Evolutionary conservation across 2,888 invertebrate species (phyloP), one percentile per base, ranked within the genome.

Genomic region (Eubasilissa splendida): DNA sequence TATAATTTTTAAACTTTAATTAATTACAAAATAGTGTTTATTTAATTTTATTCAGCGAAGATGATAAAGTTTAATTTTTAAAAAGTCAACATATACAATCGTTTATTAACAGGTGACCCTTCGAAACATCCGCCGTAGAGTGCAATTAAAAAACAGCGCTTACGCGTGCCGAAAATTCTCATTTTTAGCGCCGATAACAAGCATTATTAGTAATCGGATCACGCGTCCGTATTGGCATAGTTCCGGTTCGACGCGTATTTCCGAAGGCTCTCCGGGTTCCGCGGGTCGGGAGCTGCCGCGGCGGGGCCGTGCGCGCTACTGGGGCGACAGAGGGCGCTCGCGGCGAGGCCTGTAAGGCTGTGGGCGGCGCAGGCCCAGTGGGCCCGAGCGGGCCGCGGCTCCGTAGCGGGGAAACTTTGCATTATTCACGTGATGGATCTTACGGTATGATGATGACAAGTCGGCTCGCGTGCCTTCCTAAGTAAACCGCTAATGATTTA

Each of bases 351-450:
- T 68, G 59, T 76, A 76, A 76, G 80, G 63, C 73, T 77, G 75
- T 71, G 63, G 76, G 70, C 73, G 75, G 80, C 82, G 82, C 82
- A 82, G 63, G 77, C 82, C 59, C 80, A 79, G 76, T 77, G 7
- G 11, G 54, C 54, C 71, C 14, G 54, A 52, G 52, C 68, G n/a
- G 53, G 74, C 60, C 71, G 76, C 63, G 71, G 80, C 76, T 76
- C 71, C 63, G 71, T 80, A 77, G 68, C 68, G 74, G 77, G 77
- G 74, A 78, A 76, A 81, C 58, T 68, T 78, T 81, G 74, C 81
- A 81, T 78, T 81, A 81, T 81, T 81, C 81, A 78, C 59, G 74
- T 81, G 81, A 81, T 81, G 81, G 81, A 81, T 81, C 74, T 78
- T 68, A 58, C 60, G 81, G 71, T 73, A 77, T 75, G 81, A 77